Evolutionary conservation across 2,888 invertebrate species (phyloP).

Genomic region (Lathronympha strigana): DNA sequence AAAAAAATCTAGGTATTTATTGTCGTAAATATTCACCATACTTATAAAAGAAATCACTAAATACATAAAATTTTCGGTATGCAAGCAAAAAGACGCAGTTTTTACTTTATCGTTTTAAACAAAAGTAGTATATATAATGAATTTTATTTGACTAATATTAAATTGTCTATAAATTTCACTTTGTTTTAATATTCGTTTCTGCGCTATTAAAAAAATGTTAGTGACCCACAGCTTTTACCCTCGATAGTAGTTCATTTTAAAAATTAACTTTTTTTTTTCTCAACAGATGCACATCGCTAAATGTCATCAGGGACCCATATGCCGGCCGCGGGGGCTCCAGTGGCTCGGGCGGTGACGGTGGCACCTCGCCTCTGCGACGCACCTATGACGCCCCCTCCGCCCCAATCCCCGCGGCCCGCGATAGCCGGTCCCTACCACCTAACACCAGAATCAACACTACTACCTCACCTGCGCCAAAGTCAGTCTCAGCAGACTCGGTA

Average conservation of each 20-base stretch:
- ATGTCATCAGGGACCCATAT: constrained; percentile 91
- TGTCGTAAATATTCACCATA: no score
- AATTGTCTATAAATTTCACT: no score
- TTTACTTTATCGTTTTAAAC: no score
- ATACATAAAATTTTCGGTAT: no score
- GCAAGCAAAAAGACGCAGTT: no score
- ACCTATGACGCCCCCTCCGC: constrained; percentile 72
- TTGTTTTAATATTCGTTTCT: no score
- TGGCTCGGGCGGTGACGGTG: constrained; percentile 74
- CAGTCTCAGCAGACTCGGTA: constrained; percentile 89
- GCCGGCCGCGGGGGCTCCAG: constrained; percentile 82
- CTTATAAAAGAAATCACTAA: no score
- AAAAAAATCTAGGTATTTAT: no score
- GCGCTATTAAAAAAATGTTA: no score
- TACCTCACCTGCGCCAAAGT: constrained; percentile 80
- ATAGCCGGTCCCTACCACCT: constrained; percentile 86
- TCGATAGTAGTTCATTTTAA: constrained; percentile 29
- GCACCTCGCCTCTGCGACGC: constrained; percentile 78
- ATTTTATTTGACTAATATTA: no score
- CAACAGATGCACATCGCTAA: constrained; percentile 90
- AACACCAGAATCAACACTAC: constrained; percentile 85
- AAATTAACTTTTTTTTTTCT: constrained; percentile 35
- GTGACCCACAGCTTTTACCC: no score
- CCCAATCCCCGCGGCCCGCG: constrained; percentile 75
- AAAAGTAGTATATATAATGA: no score